These are phyloP conservation scores for Noctua fimbriata DNA, from an alignment of 2,888 invertebrate species.

Conservation along the genomic window DNA sequence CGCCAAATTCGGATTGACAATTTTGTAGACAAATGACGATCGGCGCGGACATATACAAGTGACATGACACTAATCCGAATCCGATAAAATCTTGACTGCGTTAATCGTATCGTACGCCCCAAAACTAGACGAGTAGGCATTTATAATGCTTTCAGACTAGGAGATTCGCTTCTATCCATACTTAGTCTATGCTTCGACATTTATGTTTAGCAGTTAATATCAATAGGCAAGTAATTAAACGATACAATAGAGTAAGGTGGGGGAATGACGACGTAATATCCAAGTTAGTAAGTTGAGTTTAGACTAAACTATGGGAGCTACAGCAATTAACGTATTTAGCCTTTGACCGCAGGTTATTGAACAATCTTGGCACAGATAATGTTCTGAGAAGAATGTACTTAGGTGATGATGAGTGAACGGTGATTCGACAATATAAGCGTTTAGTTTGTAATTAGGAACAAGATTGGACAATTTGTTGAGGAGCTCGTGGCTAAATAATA, in stretches of 20 bases:
- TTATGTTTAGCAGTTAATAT: constrained; percentile 20
- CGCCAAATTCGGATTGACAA: background rate
- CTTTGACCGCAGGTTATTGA: constrained; percentile 19
- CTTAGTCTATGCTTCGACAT: constrained; percentile 25
- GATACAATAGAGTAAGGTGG: constrained; percentile 25
- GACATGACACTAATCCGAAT: background rate
- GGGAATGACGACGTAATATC: constrained; percentile 31
- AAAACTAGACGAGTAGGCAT: background rate
- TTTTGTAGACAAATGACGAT: background rate
- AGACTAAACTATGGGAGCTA: constrained; percentile 27
- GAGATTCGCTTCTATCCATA: constrained; percentile 6
- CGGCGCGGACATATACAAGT: background rate
- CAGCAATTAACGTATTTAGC: constrained; percentile 26
- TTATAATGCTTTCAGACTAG: background rate
- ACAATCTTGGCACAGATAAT: constrained; percentile 17
- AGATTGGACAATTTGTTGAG: background rate
- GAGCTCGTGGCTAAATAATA: too few species aligned
- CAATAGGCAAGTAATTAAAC: constrained; percentile 48
- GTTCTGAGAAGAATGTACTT: constrained; percentile 4
- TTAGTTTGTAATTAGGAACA: background rate
- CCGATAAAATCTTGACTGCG: background rate
- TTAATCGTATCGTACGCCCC: too few species aligned
- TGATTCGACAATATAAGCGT: too few species aligned
- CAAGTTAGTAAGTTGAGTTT: constrained; percentile 30
- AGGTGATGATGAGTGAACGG: background rate